Conservation (phyloP, 2,113 vertebrate species). For the Eulacestoma nigropectus region DNA sequence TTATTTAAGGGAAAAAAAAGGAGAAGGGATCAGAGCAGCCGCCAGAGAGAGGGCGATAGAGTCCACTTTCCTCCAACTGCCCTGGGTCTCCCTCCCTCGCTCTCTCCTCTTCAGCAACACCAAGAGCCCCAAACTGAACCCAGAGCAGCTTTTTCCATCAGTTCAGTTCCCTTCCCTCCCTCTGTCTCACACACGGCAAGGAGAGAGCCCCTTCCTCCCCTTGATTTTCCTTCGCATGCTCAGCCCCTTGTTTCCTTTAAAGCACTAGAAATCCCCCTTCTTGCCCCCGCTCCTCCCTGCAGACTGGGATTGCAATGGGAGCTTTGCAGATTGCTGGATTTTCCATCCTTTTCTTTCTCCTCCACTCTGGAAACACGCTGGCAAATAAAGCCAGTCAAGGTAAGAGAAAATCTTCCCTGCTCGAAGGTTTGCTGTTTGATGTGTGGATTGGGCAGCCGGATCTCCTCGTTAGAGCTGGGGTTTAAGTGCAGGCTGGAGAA, state of each 20-base stretch:
- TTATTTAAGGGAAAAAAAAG: constrained; percentile 13
- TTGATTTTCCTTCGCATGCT: constrained; percentile 24
- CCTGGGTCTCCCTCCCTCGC: constrained; percentile 55
- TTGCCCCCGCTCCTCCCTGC: constrained; percentile 42
- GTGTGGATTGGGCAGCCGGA: background rate
- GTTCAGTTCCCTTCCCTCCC: constrained; percentile 28
- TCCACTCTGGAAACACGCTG: constrained; percentile 77
- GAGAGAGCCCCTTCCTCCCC: constrained; percentile 34
- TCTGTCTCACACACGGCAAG: constrained; percentile 37
- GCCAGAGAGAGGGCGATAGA: constrained; percentile 66
- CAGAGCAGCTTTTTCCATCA: constrained; percentile 56
- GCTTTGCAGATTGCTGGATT: constrained; percentile 83
- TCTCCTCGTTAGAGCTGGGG: background rate
- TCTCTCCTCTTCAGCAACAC: constrained; percentile 41
- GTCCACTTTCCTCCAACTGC: constrained; percentile 63
- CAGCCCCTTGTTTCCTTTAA: constrained; percentile 55
- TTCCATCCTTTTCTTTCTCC: constrained; percentile 85
- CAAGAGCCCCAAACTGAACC: constrained; percentile 53
- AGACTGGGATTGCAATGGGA: constrained; percentile 78
- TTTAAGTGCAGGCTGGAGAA: constrained; percentile 18
- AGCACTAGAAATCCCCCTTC: constrained; percentile 50
- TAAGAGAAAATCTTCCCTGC: constrained; percentile 70
- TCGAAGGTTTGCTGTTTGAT: constrained; percentile 16
- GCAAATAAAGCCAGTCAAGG: constrained; percentile 87
- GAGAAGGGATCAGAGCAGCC: constrained; percentile 57